Base-by-base conservation (phyloP, 2,888 invertebrate species). In the Ariolimax columbianus region DNA sequence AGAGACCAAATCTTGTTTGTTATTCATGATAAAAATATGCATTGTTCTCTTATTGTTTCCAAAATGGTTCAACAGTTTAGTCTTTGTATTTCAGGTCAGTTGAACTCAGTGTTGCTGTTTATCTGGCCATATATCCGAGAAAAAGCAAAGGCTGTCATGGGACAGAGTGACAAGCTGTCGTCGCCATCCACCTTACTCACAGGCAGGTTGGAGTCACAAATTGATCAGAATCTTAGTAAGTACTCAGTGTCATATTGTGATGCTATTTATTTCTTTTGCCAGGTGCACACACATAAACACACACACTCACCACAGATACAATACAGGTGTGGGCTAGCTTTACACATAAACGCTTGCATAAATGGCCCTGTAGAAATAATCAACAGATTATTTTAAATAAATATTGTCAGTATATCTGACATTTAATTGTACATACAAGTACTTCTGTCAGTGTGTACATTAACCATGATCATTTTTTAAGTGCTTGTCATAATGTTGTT, bases 81-180 rank as follows among this genome's bases (percentile, higher is more conserved):
- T 63, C n/a, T 23, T 63, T 3, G 26, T 11, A 47, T n/a, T 7
- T 2, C 87, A 91, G 91, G 84, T 80, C 91, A 91, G 63, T 86
- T 91, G 68, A 88, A 93, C 88, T 87, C 89, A 33, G 91, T 92
- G 36, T 87, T 92, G 36, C 80, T 81, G 4, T 75, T 78, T 59
- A 90, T 92, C n/a, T 89, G 89, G 81, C 86, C 89, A 23, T 86
- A 88, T 26, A 86, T 91, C n/a, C 78, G 79, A 17, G 84, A 88
- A 26, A 82, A 86, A 51, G 87, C 88, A 30, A 81, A 85, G 38
- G 63, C 36, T 40, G 0, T 75, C 3, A 11, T 80, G 33, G 66
- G 38, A n/a, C 51, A 73, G 38, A 73, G 14, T 19, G 73, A 73
- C 55, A 82, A 38, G 38, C 43, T 40, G 17, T 38, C 81, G 2